Evolutionary conservation across 1,140 invertebrate species (phyloP), one percentile per base, ranked within the genome.

Genomic region (Hirudo medicinalis): DNA sequence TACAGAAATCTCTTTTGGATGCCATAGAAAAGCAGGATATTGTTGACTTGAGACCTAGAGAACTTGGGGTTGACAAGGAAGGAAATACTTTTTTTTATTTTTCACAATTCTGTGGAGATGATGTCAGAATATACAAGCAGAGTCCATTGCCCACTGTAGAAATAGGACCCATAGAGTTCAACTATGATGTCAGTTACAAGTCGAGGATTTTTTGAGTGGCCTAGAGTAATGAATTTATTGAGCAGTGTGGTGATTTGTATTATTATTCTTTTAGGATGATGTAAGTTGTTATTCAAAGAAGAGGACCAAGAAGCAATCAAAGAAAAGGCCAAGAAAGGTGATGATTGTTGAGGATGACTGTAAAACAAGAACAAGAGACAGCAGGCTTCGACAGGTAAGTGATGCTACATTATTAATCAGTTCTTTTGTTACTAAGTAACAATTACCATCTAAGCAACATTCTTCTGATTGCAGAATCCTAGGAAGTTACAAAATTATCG

Each of bases 61-160:
- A 76, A 68, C 77, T 87, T n/a, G 86, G 86, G 5, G 77, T 75
- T 0, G 86, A 87, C 77, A 81, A 82, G 43, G 76, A 85, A 25
- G 85, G 86, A 3, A 82, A 84, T 72, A 81, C 78, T 72, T 87
- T 86, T 75, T 79, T 86, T 72, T 85, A 87, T 76, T 85, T 87
- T 76, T 85, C 86, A 57, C 84, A 86, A 72, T 86, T 86, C 75
- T 80, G 85, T 75, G 83, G 84, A 3, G 84, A 77, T 49, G 85
- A 86, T 79, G 74, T 87, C 5, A 77, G 86, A 36, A 80, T 87
- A 70, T 87, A 87, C 74, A 81, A 80, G 53, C 85, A 86, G 60
- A 73, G 72, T n/a, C 76, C 77, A 20, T 57, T 76, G 17, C 76
- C 73, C 36, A 22, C 40, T 49, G 53, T 70, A 8, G 57, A 63